Evolutionary conservation across 2,797 vertebrate species (phyloP), one percentile per base, ranked within the genome.

Genomic region (Cyprinella venusta): DNA sequence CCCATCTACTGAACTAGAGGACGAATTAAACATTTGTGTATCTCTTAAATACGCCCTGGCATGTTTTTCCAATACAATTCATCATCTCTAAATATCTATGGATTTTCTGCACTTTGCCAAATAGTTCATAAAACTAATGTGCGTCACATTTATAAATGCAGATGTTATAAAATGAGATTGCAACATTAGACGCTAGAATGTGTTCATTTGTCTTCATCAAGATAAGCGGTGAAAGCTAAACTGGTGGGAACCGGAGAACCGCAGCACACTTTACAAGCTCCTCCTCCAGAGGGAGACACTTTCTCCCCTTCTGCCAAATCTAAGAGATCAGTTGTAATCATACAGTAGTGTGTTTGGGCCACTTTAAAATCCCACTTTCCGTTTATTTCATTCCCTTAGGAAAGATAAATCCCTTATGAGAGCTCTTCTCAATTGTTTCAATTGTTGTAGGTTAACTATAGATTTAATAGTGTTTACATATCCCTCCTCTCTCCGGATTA

Each of bases 41-140:
- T 92, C 90, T 90, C 88, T 92, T 76, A 70, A 86, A 91, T 91
- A 88, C 80, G 76, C 81, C 50, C 52, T 79, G 80, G 87, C 86
- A 86, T 84, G 86, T 88, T 91, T 90, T 92, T 92, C 86, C 77
- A 88, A 69, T 72, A 82, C 89, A 90, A 90, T 88, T 81, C 87
- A 91, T 93, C 91, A 85, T 88, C 87, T 84, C 50, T 72, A 74
- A 87, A 93, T 92, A 94, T 93, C 86, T 83, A 95, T 93, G 85
- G 91, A 90, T 91, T 92, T 91, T 92, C 87, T 82, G 89, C 85
- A 85, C 89, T 90, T 91, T 91, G 91, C 92, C 93, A 94, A 92
- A 93, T 93, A 89, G 91, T 92, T 92, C 89, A 87, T 74, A 80
- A 84, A 88, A 91, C 86, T 90, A 93, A 94, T 91, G 91, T 89